phyloP scores from a whole-genome alignment of 64 coral and sea anemone genomes.

The Dendronephthya gigantea region DNA sequence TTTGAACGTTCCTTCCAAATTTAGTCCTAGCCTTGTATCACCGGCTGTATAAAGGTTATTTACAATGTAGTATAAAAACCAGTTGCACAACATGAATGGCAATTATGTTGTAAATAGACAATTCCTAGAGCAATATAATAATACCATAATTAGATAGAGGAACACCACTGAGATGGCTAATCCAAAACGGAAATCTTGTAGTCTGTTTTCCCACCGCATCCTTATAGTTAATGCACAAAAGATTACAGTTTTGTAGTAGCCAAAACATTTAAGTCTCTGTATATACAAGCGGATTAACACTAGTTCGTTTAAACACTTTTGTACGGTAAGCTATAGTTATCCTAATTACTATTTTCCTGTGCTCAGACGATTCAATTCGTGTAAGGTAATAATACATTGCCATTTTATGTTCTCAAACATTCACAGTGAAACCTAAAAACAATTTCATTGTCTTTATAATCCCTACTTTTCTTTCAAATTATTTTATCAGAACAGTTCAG shows the following conservation, averaged over 20 bases:
- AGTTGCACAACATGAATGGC: neutral
- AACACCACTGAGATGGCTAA: neutral
- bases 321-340: neutral
- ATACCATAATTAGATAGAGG: neutral
- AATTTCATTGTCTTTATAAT: neutral
- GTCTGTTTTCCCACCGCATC: constrained; percentile 1
- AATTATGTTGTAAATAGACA: neutral
- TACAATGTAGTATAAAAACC: too few relatives aligned
- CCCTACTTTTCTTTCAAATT: too few relatives aligned
- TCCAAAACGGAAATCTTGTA: constrained; percentile 4
- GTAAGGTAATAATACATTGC: neutral
- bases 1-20: neutral
- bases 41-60: too few relatives aligned
- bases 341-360: neutral
- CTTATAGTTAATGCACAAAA: neutral
- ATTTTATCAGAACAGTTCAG: too few relatives aligned
- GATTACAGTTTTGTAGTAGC: neutral
- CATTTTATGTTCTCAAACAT: too few relatives aligned
- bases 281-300: neutral
- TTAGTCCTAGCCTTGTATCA: neutral
- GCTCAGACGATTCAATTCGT: too few relatives aligned
- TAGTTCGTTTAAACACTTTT: neutral
- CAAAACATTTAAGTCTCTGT: neutral
- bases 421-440: neutral
- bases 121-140: neutral